A percentile compares a stretch with the other conserved stretches of the same genome.
phyloP scores from a whole-genome alignment of 2,113 vertebrate species.

The Symphodus melops region DNA sequence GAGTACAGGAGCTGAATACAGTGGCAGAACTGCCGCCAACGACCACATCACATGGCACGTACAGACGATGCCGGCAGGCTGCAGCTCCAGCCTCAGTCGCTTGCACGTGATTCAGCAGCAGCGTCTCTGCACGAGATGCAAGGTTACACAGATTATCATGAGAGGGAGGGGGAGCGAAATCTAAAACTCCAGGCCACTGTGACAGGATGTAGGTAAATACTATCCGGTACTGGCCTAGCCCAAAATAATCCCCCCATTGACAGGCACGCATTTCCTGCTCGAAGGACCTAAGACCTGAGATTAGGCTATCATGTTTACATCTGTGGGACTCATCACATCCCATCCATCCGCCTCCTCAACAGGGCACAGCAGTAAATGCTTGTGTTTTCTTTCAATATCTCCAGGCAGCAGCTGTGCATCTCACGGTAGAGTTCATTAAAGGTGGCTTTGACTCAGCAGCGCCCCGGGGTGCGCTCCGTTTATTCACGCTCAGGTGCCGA shows the following conservation, averaged over 20 bases:
- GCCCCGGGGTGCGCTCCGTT: conserved; percentile 23
- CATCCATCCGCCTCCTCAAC: not conserved
- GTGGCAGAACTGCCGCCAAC: conserved; percentile 32
- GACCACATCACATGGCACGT: conserved; percentile 59
- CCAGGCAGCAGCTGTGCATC: not conserved
- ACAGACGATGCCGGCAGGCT: conserved; percentile 59
- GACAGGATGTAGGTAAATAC: conserved; percentile 73
- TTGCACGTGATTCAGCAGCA: conserved; percentile 68
- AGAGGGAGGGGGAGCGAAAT: not conserved
- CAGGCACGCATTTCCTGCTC: conserved; percentile 15
- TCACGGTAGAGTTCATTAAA: conserved; percentile 37
- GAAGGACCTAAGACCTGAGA: conserved; percentile 20
- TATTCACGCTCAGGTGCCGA: conserved; percentile 51
- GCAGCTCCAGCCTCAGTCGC: conserved; percentile 42
- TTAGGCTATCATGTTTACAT: conserved; percentile 25
- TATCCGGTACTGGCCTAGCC: conserved; percentile 13
- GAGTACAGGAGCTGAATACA: not conserved
- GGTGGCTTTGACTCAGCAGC: conserved; percentile 37
- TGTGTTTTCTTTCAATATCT: not conserved
- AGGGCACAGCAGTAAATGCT: not conserved
- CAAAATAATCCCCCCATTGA: conserved; percentile 57
- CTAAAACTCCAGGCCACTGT: conserved; percentile 63
- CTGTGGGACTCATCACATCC: not conserved
- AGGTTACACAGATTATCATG: conserved; percentile 53
- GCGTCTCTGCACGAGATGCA: conserved; percentile 49